A percentile compares a stretch with the other conserved stretches of the same genome.
Evolutionary conservation across 2,113 vertebrate genomes (phyloP).

Genomic region (Ptilorrhoa leucosticta): DNA sequence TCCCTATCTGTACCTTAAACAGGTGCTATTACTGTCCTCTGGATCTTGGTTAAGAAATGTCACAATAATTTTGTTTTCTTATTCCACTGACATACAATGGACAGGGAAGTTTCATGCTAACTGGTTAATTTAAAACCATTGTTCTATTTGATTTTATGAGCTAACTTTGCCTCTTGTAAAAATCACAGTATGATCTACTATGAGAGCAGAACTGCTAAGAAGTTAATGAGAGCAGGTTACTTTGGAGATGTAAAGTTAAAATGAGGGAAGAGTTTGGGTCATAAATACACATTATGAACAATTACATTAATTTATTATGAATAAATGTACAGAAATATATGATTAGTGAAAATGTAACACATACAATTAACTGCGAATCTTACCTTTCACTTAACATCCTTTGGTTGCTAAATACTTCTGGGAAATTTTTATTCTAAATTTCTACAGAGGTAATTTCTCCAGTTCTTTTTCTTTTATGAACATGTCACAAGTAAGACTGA

Average conservation of each 20-base stretch:
- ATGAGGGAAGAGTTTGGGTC: not conserved
- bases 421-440: not conserved
- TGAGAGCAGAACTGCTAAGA: not conserved
- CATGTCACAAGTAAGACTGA: not conserved
- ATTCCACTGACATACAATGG: not conserved
- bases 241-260: not conserved
- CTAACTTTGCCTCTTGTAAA: not conserved
- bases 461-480: not conserved
- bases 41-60: not conserved
- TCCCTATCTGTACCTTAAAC: not conserved
- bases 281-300: not conserved
- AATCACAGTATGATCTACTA: not conserved
- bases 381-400: not conserved
- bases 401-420: not conserved
- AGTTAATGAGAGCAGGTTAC: not conserved
- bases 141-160: not conserved
- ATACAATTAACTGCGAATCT: not conserved
- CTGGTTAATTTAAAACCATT: not conserved
- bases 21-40: not conserved
- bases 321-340: not conserved
- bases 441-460: not conserved
- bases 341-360: not conserved
- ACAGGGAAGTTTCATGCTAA: not conserved
- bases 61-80: not conserved
- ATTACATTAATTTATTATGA: not conserved